A percentile compares a stretch with the other conserved stretches of the same genome.
Evolutionary conservation across 2,797 vertebrate genomes (phyloP).

Genomic region (Myiotriccus ornatus): DNA sequence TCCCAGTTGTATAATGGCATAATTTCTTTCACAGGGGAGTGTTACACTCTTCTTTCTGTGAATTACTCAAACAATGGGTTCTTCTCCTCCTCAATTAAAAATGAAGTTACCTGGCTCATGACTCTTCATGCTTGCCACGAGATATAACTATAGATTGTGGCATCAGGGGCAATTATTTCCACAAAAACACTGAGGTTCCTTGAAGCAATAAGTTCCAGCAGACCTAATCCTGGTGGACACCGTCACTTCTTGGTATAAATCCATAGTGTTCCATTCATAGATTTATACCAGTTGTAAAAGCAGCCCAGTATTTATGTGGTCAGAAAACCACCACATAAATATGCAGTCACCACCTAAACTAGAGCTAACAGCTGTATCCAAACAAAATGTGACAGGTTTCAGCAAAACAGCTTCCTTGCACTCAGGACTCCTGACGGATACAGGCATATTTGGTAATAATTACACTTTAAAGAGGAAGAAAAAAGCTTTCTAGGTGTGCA

Average conservation of each 20-base stretch:
- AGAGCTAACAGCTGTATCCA: background rate
- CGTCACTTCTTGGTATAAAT: background rate
- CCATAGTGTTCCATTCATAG: background rate
- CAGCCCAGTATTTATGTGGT: background rate
- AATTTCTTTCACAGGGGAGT: background rate
- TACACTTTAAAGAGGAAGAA: background rate
- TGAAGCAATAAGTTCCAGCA: background rate
- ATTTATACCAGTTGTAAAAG: background rate
- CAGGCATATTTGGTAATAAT: background rate
- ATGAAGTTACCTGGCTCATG: background rate
- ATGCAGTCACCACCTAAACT: background rate
- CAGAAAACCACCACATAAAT: background rate
- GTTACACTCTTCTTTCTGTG: background rate
- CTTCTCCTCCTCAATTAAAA: background rate
- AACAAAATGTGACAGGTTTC: background rate
- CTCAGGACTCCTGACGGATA: background rate
- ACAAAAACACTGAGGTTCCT: background rate
- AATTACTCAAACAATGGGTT: background rate
- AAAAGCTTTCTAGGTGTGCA: background rate
- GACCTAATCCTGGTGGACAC: background rate
- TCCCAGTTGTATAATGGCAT: background rate
- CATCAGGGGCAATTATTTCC: background rate
- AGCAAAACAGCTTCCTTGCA: background rate
- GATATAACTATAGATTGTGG: background rate
- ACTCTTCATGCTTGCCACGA: conserved; percentile 5